Evolutionary conservation across 2,797 vertebrate species (phyloP).

Genomic region (Myotis vivesi): DNA sequence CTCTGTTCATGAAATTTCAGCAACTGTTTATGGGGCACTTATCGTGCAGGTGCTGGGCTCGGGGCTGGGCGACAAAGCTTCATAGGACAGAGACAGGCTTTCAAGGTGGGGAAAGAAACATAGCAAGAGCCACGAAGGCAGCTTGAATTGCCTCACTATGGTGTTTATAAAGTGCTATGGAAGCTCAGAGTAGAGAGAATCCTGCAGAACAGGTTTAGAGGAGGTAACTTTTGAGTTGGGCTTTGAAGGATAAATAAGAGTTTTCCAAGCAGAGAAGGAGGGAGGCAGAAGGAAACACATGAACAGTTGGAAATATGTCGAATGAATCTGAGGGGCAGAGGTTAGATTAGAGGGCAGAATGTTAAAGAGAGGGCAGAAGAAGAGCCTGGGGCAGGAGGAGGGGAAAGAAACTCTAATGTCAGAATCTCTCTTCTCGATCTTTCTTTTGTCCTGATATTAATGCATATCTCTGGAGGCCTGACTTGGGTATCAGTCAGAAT

Average conservation of each 20-base stretch:
- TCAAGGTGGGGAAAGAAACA: neutral
- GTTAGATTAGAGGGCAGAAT: neutral
- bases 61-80: neutral
- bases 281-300: neutral
- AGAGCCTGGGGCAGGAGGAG: neutral
- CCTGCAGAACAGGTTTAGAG: neutral
- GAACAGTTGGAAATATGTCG: neutral
- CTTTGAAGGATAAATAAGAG: conserved; percentile 20
- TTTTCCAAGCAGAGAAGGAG: neutral
- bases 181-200: neutral
- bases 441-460: neutral
- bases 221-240: neutral
- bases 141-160: rapidly evolving
- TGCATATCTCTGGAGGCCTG: neutral
- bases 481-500: neutral
- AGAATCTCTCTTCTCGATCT: neutral
- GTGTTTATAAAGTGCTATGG: neutral
- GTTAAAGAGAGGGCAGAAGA: neutral
- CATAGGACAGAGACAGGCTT: neutral
- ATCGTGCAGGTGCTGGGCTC: too few species aligned
- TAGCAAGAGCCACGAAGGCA: rapidly evolving
- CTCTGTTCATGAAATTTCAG: neutral
- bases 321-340: neutral
- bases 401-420: neutral
- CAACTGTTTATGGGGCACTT: neutral